Evolutionary conservation across 2,888 invertebrate genomes (phyloP).

Genomic region (Brenthis ino): DNA sequence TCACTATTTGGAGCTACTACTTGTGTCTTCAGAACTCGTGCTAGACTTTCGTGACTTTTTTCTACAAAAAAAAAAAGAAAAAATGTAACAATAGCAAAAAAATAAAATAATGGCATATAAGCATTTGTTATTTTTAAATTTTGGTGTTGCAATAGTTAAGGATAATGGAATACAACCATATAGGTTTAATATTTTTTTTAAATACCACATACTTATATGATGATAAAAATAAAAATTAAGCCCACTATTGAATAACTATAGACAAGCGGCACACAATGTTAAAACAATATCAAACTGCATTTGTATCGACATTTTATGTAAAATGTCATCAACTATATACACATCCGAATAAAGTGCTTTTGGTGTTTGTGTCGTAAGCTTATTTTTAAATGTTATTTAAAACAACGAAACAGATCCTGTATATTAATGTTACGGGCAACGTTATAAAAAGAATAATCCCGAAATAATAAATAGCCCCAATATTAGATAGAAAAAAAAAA

Average conservation of each 20-base stretch:
- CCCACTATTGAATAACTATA: conserved; percentile 48
- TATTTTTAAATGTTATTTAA: background rate
- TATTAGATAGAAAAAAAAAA: conserved; percentile 4
- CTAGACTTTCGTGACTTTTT: conserved; percentile 77
- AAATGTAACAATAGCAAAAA: conserved; percentile 50
- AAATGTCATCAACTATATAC: conserved; percentile 30
- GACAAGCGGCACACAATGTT: conserved; percentile 67
- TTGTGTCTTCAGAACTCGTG: conserved; percentile 76
- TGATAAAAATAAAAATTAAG: conserved; percentile 46
- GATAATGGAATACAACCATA: background rate
- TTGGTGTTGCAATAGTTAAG: background rate
- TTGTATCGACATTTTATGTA: conserved; percentile 30
- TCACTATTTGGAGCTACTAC: conserved; percentile 75
- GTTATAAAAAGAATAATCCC: conserved; percentile 4
- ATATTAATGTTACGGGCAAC: background rate
- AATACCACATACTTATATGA: conserved; percentile 25
- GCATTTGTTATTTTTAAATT: conserved; percentile 11
- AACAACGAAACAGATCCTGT: background rate
- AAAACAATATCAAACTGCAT: conserved; percentile 46
- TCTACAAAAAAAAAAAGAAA: conserved; percentile 73
- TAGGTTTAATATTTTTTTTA: background rate
- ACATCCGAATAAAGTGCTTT: conserved; percentile 36
- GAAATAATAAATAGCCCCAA: background rate
- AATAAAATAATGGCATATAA: conserved; percentile 45
- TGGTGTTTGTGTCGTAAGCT: conserved; percentile 16